Base-by-base conservation (phyloP, 1,140 invertebrate genomes). In the Sycobia sp. region DNA sequence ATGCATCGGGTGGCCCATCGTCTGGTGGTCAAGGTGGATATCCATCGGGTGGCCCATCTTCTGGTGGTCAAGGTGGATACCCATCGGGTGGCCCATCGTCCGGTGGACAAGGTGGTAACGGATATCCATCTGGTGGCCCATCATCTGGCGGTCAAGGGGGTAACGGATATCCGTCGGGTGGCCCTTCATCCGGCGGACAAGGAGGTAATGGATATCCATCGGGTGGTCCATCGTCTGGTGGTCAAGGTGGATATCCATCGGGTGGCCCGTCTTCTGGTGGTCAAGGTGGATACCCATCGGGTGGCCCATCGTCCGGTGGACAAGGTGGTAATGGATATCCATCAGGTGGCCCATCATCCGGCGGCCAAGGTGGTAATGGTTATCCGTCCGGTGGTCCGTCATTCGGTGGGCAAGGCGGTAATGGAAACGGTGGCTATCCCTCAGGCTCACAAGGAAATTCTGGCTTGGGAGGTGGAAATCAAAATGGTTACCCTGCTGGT, bases 171-270 rank as follows among this genome's bases (percentile, higher is more conserved):
- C 29, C 29, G 11, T 32, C 29, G 11, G 69, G 71, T 53, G 29
- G 29, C 29, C 29, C 29, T 4, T 11, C 4, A 32, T 32, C 29
- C 11, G 29, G 29, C 4, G 11, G 11, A 7, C 29, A 32, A 32
- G 11, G 11, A 7, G 11, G 29, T 32, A 11, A 32, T 7, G 29
- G 29, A 32, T 32, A 32, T 32, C 29, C 29, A 32, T 32, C 29
- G 11, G 11, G 11, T 11, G 29, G 29, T 32, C 11, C 29, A 32
- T 11, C 5, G 11, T 7, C 4, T 11, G 65, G 56, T 57, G 58
- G 27, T 9, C 46, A 49, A 29, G 50, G 55, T 14, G 66, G 71
- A 22, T 71, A 71, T 60, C 49, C 66, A 43, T 71, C 65, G 8
- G 71, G 67, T 23, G 66, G 56, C 10, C 57, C 60, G 25, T 38